Percentiles rank a stretch among this genome's conserved stretches.
phyloP scores from a whole-genome alignment of 2,113 vertebrate genomes.

The Daboia siamensis region DNA sequence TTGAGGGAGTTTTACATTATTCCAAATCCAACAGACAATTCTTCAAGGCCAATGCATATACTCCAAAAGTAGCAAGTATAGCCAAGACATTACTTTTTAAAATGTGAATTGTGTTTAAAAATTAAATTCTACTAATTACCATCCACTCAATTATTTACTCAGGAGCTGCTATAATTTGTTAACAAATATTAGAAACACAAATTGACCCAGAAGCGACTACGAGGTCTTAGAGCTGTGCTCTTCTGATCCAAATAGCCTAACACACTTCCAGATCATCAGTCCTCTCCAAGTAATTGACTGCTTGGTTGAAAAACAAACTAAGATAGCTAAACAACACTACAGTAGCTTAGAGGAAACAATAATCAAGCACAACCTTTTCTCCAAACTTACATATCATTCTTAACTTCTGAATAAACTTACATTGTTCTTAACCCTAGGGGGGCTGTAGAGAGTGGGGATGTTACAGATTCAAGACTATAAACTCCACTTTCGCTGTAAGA shows the following conservation, averaged over 20 bases:
- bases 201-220: background rate
- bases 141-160: background rate
- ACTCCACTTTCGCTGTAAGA: conserved; percentile 80
- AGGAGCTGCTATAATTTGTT: background rate
- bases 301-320: background rate
- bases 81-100: background rate
- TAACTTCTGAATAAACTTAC: conserved; percentile 46
- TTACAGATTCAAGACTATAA: conserved; percentile 71
- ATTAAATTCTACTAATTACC: background rate
- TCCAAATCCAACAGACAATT: background rate
- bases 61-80: background rate
- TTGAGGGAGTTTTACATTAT: background rate
- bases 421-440: conserved; percentile 61
- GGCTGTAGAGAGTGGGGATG: conserved; percentile 67
- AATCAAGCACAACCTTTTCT: background rate
- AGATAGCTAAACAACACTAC: too few relatives aligned
- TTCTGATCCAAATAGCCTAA: background rate
- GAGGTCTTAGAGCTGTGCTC: background rate
- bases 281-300: background rate
- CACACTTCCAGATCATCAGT: background rate
- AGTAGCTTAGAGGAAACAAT: background rate
- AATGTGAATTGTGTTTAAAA: background rate
- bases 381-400: too few relatives aligned
- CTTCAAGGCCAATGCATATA: background rate
- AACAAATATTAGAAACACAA: background rate